Percentiles rank a stretch among this genome's conserved stretches.
Conservation (phyloP, 2,797 vertebrate species). For the Bovichtus diacanthus region DNA sequence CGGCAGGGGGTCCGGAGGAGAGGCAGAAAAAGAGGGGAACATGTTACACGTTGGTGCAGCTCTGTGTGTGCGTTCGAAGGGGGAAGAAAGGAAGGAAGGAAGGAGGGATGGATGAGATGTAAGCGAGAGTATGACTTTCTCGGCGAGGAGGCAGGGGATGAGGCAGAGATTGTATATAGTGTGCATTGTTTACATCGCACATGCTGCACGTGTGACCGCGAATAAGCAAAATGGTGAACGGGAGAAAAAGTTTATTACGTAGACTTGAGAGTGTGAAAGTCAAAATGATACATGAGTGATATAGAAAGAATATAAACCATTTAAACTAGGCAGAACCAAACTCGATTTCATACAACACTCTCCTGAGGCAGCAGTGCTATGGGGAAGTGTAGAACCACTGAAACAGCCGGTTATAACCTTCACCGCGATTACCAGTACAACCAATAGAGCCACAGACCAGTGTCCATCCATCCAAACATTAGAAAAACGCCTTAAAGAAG, state of each 20-base stretch:
- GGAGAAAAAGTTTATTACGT: not conserved
- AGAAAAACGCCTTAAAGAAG: not conserved
- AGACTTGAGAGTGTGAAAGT: not conserved
- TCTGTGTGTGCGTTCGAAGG: constrained; percentile 2
- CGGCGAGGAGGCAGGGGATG: not conserved
- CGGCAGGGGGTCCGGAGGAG: constrained; percentile 20
- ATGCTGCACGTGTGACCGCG: not conserved
- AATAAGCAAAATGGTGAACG: constrained; percentile 5
- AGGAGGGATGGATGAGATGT: constrained; percentile 4
- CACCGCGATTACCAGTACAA: not conserved
- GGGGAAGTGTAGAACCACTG: constrained; percentile 7
- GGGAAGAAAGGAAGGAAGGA: not conserved
- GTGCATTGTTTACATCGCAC: constrained; percentile 2
- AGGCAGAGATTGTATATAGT: not conserved
- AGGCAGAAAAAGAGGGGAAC: constrained; percentile 19
- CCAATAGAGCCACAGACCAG: not conserved
- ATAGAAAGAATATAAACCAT: not conserved
- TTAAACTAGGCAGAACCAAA: not conserved
- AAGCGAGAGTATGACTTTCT: not conserved
- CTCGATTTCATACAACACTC: not conserved
- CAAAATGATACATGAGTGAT: not conserved
- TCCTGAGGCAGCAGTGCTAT: not conserved
- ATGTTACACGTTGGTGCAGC: constrained; percentile 2
- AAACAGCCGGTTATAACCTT: not conserved
- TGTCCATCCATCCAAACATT: not conserved